These are phyloP conservation scores for Coptotermes formosanus DNA, from an alignment of 1,140 invertebrate species.

Conservation along the genomic window DNA sequence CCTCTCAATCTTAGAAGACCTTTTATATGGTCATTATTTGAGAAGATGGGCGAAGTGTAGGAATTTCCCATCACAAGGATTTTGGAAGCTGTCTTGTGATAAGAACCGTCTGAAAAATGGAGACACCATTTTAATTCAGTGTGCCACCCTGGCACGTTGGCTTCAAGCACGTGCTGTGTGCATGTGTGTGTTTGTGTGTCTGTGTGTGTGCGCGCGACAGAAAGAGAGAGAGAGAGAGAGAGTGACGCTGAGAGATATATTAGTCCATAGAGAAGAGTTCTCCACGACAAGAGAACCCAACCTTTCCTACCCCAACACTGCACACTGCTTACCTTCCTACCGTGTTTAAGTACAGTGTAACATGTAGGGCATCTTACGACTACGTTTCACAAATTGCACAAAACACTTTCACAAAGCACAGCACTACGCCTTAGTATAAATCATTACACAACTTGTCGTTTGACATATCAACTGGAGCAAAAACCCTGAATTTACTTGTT, in stretches of 20 bases:
- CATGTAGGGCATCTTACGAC: neutral
- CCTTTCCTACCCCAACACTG: neutral
- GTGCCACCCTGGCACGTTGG: neutral
- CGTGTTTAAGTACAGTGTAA: neutral
- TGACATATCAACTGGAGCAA: no score
- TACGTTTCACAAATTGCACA: neutral
- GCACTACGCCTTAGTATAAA: neutral
- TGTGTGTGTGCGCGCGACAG: no score
- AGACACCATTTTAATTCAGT: conserved; percentile 1
- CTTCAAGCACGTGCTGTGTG: neutral
- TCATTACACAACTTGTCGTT: no score
- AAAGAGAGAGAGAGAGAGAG: no score
- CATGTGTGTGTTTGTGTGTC: no score
- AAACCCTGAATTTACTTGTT: no score
- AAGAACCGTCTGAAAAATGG: neutral
- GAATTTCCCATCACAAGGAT: neutral
- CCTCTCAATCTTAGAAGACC: no score
- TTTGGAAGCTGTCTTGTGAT: neutral
- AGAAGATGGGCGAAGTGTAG: neutral
- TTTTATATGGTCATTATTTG: neutral
- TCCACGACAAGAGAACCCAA: neutral
- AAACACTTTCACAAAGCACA: neutral
- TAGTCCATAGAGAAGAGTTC: neutral
- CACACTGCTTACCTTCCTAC: neutral
- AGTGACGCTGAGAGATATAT: neutral